These are phyloP conservation scores for Petrophora chlorosata DNA, from an alignment of 2,888 invertebrate genomes.

Conservation along the genomic window DNA sequence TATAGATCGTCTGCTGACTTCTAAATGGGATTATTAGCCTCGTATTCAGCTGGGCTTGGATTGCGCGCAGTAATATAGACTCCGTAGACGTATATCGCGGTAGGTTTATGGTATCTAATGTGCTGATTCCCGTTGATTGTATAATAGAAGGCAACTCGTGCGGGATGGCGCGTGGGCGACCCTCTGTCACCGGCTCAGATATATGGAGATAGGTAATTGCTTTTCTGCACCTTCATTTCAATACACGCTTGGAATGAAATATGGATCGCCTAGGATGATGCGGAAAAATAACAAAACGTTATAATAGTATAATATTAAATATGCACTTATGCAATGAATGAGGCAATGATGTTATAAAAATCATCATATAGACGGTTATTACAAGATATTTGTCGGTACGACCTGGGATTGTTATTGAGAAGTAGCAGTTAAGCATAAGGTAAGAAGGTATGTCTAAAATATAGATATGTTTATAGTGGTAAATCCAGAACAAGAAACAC, in stretches of 20 bases:
- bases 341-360: too few species aligned
- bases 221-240: conserved; percentile 48
- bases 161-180: conserved; percentile 75
- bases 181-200: conserved; percentile 62
- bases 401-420: too few species aligned
- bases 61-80: conserved; percentile 34
- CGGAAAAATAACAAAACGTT: too few species aligned
- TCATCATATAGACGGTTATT: too few species aligned
- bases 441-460: too few species aligned
- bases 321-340: too few species aligned
- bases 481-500: too few species aligned
- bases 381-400: too few species aligned
- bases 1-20: conserved; percentile 26
- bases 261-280: background rate
- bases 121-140: conserved; percentile 79
- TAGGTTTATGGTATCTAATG: conserved; percentile 48
- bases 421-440: too few species aligned
- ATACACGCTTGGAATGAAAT: background rate
- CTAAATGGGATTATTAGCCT: conserved; percentile 9
- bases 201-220: conserved; percentile 52
- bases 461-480: too few species aligned
- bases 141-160: conserved; percentile 73
- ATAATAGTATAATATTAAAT: too few species aligned
- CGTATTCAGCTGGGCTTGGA: conserved; percentile 38
- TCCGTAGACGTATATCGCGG: conserved; percentile 16